A percentile compares a stretch with the other conserved stretches of the same genome.
Evolutionary conservation across 2,113 vertebrate species (phyloP).

Genomic region (Sardina pilchardus): DNA sequence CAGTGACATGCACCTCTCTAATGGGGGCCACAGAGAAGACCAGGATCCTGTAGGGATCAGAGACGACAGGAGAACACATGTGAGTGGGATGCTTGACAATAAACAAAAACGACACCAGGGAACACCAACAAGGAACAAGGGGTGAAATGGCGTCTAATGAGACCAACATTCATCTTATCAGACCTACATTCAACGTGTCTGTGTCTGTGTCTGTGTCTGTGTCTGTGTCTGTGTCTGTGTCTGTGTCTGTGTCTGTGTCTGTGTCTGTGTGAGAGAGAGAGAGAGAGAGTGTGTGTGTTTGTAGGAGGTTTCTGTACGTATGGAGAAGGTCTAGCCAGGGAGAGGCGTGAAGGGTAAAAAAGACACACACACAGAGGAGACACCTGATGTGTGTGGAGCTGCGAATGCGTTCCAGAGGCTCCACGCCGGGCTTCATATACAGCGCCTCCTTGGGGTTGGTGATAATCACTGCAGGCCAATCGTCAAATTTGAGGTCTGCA

Average conservation of each 20-base stretch:
- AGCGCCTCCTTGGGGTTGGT: constrained; percentile 93
- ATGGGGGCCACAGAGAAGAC: constrained; percentile 86
- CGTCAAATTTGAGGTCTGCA: constrained; percentile 83
- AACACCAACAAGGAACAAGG: neutral
- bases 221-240: too few relatives aligned
- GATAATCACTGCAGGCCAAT: constrained; percentile 91
- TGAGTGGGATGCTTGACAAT: neutral
- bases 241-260: too few relatives aligned
- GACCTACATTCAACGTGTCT: too few relatives aligned
- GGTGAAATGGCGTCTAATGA: neutral
- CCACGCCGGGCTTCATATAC: constrained; percentile 82
- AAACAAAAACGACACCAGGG: neutral
- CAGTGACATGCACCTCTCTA: constrained; percentile 77
- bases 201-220: too few relatives aligned
- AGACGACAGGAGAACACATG: neutral
- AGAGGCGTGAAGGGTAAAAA: constrained; percentile 34
- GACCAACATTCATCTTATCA: neutral
- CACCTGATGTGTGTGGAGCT: constrained; percentile 94
- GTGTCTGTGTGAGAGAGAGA: too few relatives aligned
- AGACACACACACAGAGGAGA: constrained; percentile 55
- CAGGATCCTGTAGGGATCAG: constrained; percentile 75
- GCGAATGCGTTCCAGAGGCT: constrained; percentile 82
- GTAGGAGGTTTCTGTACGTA: neutral
- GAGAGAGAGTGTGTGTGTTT: too few relatives aligned
- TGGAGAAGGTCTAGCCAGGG: neutral